These are phyloP conservation scores for Agonopterix arenella DNA, from an alignment of 2,888 invertebrate species.

Conservation along the genomic window DNA sequence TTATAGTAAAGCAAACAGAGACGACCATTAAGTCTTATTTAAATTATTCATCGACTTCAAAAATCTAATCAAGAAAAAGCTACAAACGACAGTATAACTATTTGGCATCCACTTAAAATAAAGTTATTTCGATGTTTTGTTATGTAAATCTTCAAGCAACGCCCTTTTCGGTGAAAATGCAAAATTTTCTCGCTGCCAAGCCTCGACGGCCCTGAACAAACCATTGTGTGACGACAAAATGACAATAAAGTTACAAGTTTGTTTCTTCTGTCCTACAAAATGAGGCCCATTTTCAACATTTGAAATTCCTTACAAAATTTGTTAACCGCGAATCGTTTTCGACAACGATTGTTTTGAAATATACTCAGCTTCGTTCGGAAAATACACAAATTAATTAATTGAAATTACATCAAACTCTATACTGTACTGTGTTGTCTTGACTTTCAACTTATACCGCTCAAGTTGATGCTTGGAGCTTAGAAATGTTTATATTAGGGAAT, in stretches of 20 bases:
- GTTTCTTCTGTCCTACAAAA: conserved; percentile 18
- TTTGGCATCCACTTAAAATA: conserved; percentile 2
- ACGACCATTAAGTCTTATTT: no score
- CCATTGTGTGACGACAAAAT: conserved; percentile 15
- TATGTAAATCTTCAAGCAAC: conserved; percentile 12
- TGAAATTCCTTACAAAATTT: conserved; percentile 30
- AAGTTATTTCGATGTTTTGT: not conserved
- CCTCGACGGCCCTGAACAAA: conserved; percentile 3
- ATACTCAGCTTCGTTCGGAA: no score
- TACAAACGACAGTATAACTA: not conserved
- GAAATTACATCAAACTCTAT: no score
- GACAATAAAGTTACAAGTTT: conserved; percentile 20
- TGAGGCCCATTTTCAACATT: conserved; percentile 25
- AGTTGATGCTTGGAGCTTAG: no score
- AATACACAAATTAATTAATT: no score
- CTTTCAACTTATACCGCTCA: no score
- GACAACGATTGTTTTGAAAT: conserved; percentile 4
- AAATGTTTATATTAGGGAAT: no score
- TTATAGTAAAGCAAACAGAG: no score
- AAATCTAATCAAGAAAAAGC: no score
- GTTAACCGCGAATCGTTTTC: conserved; percentile 26
- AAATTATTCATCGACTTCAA: no score
- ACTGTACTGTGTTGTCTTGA: no score
- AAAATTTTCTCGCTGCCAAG: conserved; percentile 9
- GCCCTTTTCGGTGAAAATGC: conserved; percentile 7